Evolutionary conservation across 2,888 invertebrate species (phyloP), one percentile per base, ranked within the genome.

Genomic region (Drosophila ezoana): DNA sequence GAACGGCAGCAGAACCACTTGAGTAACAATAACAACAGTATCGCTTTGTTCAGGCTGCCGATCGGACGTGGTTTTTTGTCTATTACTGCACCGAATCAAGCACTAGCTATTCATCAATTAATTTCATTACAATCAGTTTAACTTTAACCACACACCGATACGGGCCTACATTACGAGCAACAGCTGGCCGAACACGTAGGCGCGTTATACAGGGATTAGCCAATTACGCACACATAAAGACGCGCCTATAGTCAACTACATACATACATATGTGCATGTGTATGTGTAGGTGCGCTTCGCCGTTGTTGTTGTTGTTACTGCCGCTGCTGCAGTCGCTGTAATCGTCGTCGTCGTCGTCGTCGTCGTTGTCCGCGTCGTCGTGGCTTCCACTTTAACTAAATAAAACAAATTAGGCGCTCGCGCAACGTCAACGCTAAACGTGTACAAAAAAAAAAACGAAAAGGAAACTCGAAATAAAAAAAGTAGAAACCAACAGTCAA

Each of bases 371-470:
- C 37, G 51, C 66, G 63, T 70, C 72, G 69, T 73, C 78, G 77
- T 78, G 78, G 66, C 76, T 72, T 63, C 67, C 70, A 75, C 68
- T 70, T 81, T 74, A 76, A 69, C 66, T 80, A 76, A 84, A 81
- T 84, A 81, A 81, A 73, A 70, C 63, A 73, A 83, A 81, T 81
- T 83, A 79, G 66, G 59, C 62, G 56, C 47, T 75, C 51, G 65
- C 57, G 58, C 57, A 54, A 61, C 67, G 68, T 72, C 68, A 66
- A 59, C 73, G 66, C 44, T 40, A 68, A 66, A 57, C 69, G 71
- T 72, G 81, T 68, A 62, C 38, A 23, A 54, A 33, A 20, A 35
- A 18, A 45, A 41, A 16, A 32, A 35, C 38, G 20, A 43, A 20
- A 35, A 44, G 38, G 43, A 63, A 48, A 61, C 40, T 23, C 48